phyloP scores from a whole-genome alignment of 1,140 invertebrate species.

The Pogonomyrmex barbatus region DNA sequence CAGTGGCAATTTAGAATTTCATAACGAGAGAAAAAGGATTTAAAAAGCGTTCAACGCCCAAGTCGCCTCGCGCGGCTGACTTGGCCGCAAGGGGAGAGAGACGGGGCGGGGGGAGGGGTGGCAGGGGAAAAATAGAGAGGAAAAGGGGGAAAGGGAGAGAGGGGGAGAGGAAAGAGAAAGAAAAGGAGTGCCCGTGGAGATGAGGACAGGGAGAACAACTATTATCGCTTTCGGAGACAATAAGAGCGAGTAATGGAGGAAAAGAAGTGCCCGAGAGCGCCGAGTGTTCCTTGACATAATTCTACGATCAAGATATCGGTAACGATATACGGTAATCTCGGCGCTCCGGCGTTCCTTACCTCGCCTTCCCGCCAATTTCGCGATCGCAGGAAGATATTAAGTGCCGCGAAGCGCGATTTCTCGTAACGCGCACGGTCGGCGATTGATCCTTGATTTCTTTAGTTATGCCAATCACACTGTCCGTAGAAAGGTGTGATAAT shows the following conservation, averaged over 20 bases:
- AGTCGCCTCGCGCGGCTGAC: conserved; percentile 41
- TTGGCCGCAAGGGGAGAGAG: background rate
- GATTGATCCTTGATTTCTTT: background rate
- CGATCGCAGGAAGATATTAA: conserved; percentile 20
- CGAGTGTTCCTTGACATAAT: conserved; percentile 56
- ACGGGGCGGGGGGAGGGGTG: no score
- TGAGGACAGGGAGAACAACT: conserved; percentile 41
- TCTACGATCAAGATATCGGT: conserved; percentile 58
- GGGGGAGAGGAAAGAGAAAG: background rate
- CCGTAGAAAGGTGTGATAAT: conserved; percentile 34
- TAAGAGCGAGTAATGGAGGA: conserved; percentile 40
- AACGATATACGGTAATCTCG: conserved; percentile 50
- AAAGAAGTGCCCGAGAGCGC: conserved; percentile 39
- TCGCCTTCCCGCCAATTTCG: conserved; percentile 9
- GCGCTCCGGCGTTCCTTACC: background rate
- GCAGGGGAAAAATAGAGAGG: background rate
- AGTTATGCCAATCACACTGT: background rate
- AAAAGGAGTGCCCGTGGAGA: conserved; percentile 11
- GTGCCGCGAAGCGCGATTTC: background rate
- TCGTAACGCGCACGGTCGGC: background rate
- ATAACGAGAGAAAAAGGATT: conserved; percentile 60
- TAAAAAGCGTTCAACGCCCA: conserved; percentile 49
- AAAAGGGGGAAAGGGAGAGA: background rate
- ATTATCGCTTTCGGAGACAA: conserved; percentile 60
- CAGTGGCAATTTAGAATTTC: conserved; percentile 63